Conservation (phyloP, 2,113 vertebrate species). For the Boulengeromyrus knoepffleri region DNA sequence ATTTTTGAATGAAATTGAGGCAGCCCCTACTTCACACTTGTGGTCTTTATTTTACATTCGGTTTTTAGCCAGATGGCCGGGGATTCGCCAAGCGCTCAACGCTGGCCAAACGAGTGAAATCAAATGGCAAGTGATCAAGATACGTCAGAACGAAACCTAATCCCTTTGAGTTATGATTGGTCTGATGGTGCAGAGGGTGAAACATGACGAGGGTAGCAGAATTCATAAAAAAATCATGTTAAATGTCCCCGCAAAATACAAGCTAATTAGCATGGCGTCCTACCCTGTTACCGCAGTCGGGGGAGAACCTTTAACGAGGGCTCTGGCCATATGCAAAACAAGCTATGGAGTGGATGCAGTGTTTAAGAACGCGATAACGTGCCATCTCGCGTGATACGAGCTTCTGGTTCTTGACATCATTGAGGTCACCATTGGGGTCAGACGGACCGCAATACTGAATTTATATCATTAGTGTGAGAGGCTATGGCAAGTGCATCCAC, state of each 20-base stretch:
- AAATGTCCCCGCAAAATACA: slow-evolving; percentile 36
- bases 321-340: slow-evolving; percentile 4
- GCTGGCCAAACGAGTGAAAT: slow-evolving; percentile 49
- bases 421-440: slow-evolving; percentile 44
- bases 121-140: slow-evolving; percentile 46
- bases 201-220: slow-evolving; percentile 33
- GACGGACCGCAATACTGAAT: slow-evolving; percentile 35
- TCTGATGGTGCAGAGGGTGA: slow-evolving; percentile 31
- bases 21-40: slow-evolving; percentile 28
- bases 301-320: slow-evolving; percentile 37
- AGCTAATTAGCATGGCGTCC: slow-evolving; percentile 45
- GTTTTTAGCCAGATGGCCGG: slow-evolving; percentile 48
- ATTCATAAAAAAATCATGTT: slow-evolving; percentile 33
- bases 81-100: slow-evolving; percentile 46
- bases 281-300: slow-evolving; percentile 47
- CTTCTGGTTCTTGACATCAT: slow-evolving; percentile 22
- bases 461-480: slow-evolving; percentile 48
- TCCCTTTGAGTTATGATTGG: slow-evolving; percentile 42
- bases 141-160: slow-evolving; percentile 45
- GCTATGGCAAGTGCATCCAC: slow-evolving; percentile 38
- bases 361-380: slow-evolving; percentile 26
- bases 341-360: slow-evolving; percentile 30
- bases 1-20: neutral
- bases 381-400: neutral
- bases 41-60: slow-evolving; percentile 24